phyloP scores from a whole-genome alignment of 2,888 invertebrate genomes.

The Corythucha ciliata region DNA sequence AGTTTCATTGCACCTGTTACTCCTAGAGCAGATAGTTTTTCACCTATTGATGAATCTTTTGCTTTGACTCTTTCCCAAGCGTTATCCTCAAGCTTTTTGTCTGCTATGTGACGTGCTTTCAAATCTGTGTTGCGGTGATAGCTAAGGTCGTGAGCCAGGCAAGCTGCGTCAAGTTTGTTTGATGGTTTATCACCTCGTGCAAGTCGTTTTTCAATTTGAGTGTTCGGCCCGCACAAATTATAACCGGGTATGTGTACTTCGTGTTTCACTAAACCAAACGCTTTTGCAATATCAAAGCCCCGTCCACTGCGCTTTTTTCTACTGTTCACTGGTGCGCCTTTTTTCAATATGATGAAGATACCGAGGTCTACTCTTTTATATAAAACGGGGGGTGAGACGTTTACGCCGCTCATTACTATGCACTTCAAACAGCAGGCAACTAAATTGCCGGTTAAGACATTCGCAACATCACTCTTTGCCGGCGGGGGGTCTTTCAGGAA shows the following conservation, averaged over 20 bases:
- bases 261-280: not conserved
- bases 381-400: too few species aligned
- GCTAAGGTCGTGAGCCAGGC: not conserved
- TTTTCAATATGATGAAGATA: too few species aligned
- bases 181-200: not conserved
- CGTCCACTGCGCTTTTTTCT: too few species aligned
- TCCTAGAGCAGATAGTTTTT: conserved; percentile 17
- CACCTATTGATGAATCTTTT: conserved; percentile 18
- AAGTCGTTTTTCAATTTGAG: not conserved
- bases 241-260: not conserved
- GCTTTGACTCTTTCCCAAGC: conserved; percentile 26
- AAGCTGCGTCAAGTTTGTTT: not conserved
- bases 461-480: too few species aligned
- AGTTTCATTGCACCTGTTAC: conserved; percentile 23
- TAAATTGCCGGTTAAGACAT: too few species aligned
- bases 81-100: conserved; percentile 15
- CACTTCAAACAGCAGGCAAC: too few species aligned
- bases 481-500: too few species aligned
- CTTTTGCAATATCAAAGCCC: not conserved
- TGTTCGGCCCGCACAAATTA: not conserved
- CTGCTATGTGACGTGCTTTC: conserved; percentile 19
- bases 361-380: too few species aligned
- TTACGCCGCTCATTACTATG: too few species aligned
- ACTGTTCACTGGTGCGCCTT: too few species aligned
- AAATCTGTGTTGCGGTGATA: conserved; percentile 1